These are phyloP conservation scores for Redunca redunca DNA, from an alignment of 2,113 vertebrate species.

Conservation along the genomic window DNA sequence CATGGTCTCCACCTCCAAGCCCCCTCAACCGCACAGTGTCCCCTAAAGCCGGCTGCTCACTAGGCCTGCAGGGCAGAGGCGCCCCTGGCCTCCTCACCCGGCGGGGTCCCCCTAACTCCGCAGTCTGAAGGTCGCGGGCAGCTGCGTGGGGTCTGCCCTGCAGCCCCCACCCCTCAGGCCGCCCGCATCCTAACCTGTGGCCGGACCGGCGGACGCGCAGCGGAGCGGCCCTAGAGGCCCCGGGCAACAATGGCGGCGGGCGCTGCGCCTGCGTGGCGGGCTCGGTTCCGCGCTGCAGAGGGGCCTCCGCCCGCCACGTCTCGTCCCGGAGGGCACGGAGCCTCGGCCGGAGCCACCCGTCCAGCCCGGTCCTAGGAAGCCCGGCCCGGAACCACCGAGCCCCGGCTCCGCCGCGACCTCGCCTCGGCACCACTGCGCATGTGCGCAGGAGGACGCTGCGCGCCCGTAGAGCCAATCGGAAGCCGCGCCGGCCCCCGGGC, in stretches of 20 bases:
- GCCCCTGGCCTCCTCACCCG: neutral
- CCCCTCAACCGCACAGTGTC: neutral
- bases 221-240: slow-evolving; percentile 11
- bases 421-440: slow-evolving; percentile 64
- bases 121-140: neutral
- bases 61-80: neutral
- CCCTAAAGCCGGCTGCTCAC: neutral
- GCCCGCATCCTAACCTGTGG: slow-evolving; percentile 53
- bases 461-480: slow-evolving; percentile 38
- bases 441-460: slow-evolving; percentile 34
- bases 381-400: neutral
- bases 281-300: neutral
- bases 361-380: neutral
- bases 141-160: neutral
- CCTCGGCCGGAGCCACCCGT: neutral
- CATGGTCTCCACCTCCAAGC: neutral
- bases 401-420: slow-evolving; percentile 27
- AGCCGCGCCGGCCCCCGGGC: neutral
- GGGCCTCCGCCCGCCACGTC: neutral
- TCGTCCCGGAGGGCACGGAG: neutral
- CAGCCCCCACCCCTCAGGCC: neutral
- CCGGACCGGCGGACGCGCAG: neutral
- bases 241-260: slow-evolving; percentile 67
- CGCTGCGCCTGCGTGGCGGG: slow-evolving; percentile 44
- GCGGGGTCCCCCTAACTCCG: neutral